These are phyloP conservation scores for Macaria notata DNA, from an alignment of 2,888 invertebrate species.

Conservation along the genomic window DNA sequence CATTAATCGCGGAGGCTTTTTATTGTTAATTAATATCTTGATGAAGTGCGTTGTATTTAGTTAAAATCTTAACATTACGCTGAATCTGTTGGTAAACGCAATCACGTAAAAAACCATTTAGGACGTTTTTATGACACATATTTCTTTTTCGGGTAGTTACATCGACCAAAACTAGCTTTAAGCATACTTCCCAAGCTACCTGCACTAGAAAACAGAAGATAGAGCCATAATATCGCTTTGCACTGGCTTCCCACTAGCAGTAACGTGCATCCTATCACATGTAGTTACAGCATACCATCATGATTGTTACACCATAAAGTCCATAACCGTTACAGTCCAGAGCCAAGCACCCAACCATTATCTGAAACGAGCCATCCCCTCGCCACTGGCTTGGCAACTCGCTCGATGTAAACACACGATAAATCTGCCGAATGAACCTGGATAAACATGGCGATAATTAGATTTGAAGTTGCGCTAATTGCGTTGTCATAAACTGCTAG, in stretches of 20 bases:
- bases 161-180: too few species aligned
- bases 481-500: constrained; percentile 10
- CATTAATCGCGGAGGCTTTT: too few species aligned
- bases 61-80: too few species aligned
- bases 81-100: too few species aligned
- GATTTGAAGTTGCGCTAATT: constrained; percentile 13
- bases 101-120: too few species aligned
- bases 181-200: too few species aligned
- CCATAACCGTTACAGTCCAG: constrained; percentile 4
- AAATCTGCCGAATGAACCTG: constrained; percentile 13
- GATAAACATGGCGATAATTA: constrained; percentile 19
- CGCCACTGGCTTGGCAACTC: constrained; percentile 2
- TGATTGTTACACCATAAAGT: background rate
- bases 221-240: too few species aligned
- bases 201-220: too few species aligned
- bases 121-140: too few species aligned
- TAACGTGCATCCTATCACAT: background rate
- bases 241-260: background rate
- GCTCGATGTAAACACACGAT: constrained; percentile 9
- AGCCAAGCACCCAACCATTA: constrained; percentile 10
- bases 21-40: too few species aligned
- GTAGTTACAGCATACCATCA: background rate
- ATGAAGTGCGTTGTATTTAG: too few species aligned
- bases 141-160: too few species aligned
- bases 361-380: constrained; percentile 4